These are phyloP conservation scores for Ellobium chinense DNA, from an alignment of 2,888 invertebrate genomes.

Conservation along the genomic window DNA sequence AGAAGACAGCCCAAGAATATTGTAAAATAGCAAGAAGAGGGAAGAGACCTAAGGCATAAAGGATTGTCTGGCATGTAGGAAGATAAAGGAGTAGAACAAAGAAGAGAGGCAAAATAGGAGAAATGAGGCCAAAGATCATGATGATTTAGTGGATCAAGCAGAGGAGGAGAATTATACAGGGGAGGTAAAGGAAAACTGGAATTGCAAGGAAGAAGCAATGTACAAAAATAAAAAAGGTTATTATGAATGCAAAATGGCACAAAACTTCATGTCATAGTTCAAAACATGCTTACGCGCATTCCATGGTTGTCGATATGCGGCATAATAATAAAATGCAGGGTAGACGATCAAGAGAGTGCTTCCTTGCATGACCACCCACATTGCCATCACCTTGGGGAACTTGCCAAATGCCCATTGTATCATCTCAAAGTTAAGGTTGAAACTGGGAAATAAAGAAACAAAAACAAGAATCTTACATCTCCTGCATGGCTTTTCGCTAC, in stretches of 20 bases:
- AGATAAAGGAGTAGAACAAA: too few species aligned
- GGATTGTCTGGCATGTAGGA: too few species aligned
- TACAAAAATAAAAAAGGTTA: not conserved
- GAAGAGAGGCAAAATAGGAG: too few species aligned
- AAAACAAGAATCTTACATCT: too few species aligned
- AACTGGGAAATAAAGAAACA: slow-evolving; percentile 61
- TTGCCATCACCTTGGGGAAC: slow-evolving; percentile 82
- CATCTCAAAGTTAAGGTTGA: slow-evolving; percentile 82
- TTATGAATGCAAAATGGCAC: not conserved
- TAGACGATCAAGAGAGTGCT: slow-evolving; percentile 79
- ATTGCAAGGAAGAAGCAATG: not conserved
- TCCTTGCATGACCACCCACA: slow-evolving; percentile 82
- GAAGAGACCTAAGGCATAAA: too few species aligned
- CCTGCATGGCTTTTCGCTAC: too few species aligned
- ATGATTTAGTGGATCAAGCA: too few species aligned
- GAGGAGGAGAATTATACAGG: too few species aligned
- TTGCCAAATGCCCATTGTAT: slow-evolving; percentile 83
- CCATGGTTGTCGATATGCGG: slow-evolving; percentile 59
- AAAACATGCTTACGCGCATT: slow-evolving; percentile 50
- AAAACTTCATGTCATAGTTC: not conserved
- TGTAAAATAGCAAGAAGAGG: too few species aligned
- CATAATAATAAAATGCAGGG: slow-evolving; percentile 80
- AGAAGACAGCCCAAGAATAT: too few species aligned
- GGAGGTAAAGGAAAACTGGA: not conserved
- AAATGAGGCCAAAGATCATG: too few species aligned